A percentile compares a stretch with the other conserved stretches of the same genome.
Evolutionary conservation across 2,888 invertebrate species (phyloP).

Genomic region (Acleris literana): DNA sequence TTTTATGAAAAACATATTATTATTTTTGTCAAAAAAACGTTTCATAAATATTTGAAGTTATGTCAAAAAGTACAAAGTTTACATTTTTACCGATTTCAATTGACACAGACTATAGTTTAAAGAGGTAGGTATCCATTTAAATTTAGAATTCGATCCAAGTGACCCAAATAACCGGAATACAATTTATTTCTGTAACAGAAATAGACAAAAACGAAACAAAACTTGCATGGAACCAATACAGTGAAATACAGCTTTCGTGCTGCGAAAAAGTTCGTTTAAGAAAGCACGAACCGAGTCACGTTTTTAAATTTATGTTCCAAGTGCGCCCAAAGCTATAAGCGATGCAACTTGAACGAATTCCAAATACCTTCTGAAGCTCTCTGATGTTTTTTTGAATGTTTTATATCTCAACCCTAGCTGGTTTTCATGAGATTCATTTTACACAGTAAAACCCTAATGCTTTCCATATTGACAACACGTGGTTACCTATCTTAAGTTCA

Average conservation of each 20-base stretch:
- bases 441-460: background rate
- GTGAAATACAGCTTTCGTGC: slow-evolving; percentile 16
- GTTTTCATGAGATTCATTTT: background rate
- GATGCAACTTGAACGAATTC: slow-evolving; percentile 18
- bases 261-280: slow-evolving; percentile 22
- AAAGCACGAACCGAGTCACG: slow-evolving; percentile 20
- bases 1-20: too few relatives aligned
- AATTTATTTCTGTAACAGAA: too few relatives aligned
- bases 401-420: background rate
- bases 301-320: slow-evolving; percentile 29
- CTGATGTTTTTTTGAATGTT: background rate
- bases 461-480: background rate
- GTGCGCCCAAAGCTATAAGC: background rate
- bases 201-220: too few relatives aligned
- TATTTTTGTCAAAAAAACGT: too few relatives aligned
- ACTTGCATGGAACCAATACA: slow-evolving; percentile 8
- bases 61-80: too few relatives aligned
- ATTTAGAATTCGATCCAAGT: too few relatives aligned
- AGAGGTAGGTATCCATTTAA: too few relatives aligned
- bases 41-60: too few relatives aligned
- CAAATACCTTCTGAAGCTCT: background rate
- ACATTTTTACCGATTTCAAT: too few relatives aligned
- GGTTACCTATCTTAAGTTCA: background rate
- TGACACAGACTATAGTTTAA: too few relatives aligned
- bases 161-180: too few relatives aligned